Evolutionary conservation across 2,113 vertebrate genomes (phyloP), one percentile per base, ranked within the genome.

Genomic region (Trematocara variabile): DNA sequence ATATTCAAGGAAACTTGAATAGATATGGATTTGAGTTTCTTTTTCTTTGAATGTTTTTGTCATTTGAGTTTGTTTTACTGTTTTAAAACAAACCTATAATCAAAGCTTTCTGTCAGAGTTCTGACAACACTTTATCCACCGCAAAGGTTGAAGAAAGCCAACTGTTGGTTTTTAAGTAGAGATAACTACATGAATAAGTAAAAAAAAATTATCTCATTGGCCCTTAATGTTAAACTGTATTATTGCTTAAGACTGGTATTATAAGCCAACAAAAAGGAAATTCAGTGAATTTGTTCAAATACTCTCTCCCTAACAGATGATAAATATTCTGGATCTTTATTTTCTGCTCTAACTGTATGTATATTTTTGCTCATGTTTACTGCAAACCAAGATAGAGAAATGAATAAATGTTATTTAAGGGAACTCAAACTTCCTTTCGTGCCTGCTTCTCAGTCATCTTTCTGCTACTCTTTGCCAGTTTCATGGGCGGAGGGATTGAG

Each of bases 341-440:
- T 92, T 94, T 89, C 89, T 93, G 94, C 95, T 95, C 91, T 94
- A 86, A 92, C 82, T 92, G 85, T 95, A 90, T 95, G 93, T 95
- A 94, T 94, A 94, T 93, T 94, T 95, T 95, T 95, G 94, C 94
- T 96, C 89, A 95, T 96, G 91, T 95, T 94, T 94, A 95, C 84
- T 92, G 93, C 94, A 95, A 95, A 94, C 88, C 85, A 91, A 93
- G 79, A 93, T 95, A 95, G 95, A 95, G 80, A 94, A 94, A 95
- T 92, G 85, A 95, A 96, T 96, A 95, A 95, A 96, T 92, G 89
- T 95, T 56, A 95, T 94, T 91, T 92, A 94, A 95, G 88, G 94
- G 90, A 93, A 94, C 75, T 85, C 25, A 60, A 89, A 90, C 77
- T 90, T 25, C 22, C 50, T 44, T 48, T 78, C 55, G 39, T n/a